These are phyloP conservation scores for Larimichthys crocea DNA, from an alignment of 2,113 vertebrate species.

Conservation along the genomic window DNA sequence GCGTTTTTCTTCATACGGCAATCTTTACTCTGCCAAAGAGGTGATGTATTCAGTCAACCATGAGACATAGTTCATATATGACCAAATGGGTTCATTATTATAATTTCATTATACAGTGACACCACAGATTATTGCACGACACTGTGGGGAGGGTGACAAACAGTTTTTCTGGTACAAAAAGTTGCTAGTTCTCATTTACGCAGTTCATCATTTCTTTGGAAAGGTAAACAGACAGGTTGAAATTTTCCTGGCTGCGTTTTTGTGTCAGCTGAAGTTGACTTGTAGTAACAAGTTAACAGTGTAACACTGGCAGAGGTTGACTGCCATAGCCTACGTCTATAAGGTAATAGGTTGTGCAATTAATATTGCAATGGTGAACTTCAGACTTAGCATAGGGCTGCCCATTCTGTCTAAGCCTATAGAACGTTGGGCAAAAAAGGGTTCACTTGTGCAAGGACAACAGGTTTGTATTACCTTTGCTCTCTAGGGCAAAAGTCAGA, in stretches of 20 bases:
- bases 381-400: neutral
- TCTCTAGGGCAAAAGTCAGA: constrained; percentile 27
- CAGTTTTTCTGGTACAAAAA: neutral
- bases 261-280: too few relatives aligned
- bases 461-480: neutral
- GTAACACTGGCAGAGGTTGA: neutral
- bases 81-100: neutral
- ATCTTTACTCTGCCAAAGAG: neutral
- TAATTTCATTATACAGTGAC: neutral
- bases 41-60: neutral
- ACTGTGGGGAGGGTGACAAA: neutral
- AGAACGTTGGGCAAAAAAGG: neutral
- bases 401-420: neutral
- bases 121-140: neutral
- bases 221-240: neutral
- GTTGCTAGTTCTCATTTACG: neutral
- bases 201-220: neutral
- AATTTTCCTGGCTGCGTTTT: neutral
- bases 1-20: neutral
- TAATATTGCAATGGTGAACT: constrained; percentile 24
- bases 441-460: neutral
- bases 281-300: neutral
- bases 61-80: neutral
- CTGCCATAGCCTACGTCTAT: too few relatives aligned
- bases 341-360: constrained; percentile 13